Evolutionary conservation across 2,888 invertebrate species (phyloP).

Genomic region (Caenorhabditis japonica): DNA sequence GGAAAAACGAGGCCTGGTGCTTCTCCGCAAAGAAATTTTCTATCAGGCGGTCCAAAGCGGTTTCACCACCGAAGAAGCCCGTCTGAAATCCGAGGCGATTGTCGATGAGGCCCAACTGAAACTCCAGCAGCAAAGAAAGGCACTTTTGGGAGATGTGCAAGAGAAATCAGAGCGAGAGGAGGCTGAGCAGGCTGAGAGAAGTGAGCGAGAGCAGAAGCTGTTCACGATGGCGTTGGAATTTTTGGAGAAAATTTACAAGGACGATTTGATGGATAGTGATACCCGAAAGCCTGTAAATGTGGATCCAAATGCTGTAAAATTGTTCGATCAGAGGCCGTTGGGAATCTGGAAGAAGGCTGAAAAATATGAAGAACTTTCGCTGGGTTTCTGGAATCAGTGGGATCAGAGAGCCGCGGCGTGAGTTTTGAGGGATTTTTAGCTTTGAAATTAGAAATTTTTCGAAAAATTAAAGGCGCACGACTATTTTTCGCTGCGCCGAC

Average conservation of each 20-base stretch:
- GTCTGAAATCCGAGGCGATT: conserved; percentile 58
- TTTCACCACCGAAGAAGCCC: conserved; percentile 58
- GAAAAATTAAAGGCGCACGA: no score
- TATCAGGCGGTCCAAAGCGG: conserved; percentile 71
- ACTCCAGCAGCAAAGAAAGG: conserved; percentile 49
- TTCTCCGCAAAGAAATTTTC: conserved; percentile 68
- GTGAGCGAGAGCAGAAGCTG: conserved; percentile 63
- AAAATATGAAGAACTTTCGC: conserved; percentile 29
- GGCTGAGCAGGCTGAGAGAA: conserved; percentile 31
- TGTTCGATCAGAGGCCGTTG: conserved; percentile 39
- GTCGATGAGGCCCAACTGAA: conserved; percentile 59
- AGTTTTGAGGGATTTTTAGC: no score
- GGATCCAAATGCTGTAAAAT: conserved; percentile 41
- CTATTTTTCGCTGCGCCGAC: no score
- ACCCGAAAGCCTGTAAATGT: conserved; percentile 33
- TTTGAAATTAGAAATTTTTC: no score
- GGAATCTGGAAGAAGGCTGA: conserved; percentile 51
- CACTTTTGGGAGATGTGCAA: conserved; percentile 29
- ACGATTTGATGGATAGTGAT: conserved; percentile 43
- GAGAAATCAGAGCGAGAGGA: conserved; percentile 40
- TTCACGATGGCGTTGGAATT: conserved; percentile 59
- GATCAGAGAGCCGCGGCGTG: conserved; percentile 59
- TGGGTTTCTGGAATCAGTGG: conserved; percentile 64
- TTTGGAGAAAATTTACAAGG: conserved; percentile 63
- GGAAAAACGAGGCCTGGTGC: conserved; percentile 52